Evolutionary conservation across 2,888 invertebrate genomes (phyloP), one percentile per base, ranked within the genome.

Genomic region (Melieria omissa): DNA sequence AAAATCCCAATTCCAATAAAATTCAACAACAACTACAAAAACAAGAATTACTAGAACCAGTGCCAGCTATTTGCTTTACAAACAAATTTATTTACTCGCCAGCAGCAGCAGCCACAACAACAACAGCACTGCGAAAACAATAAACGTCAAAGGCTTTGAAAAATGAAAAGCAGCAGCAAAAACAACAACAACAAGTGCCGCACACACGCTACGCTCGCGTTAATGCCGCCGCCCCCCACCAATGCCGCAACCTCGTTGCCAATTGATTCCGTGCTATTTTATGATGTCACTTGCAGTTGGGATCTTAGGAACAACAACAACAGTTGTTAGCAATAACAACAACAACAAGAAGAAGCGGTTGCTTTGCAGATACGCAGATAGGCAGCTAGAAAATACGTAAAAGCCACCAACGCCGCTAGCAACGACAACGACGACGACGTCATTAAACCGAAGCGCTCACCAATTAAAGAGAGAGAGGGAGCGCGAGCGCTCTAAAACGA

Each of bases 241-340:
- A 57, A 55, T 57, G 46, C n/a, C 44, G 45, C 46, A 46, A 29
- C 57, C 57, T 46, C 45, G 12, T 57, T 57, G 57, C 14, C 45
- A 66, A 66, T 58, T 66, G 47, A 58, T 58, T 57, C 46, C 29
- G 41, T 66, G 58, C 45, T 45, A 47, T 41, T 46, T 66, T 66
- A 41, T 66, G 66, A 66, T 66, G 66, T 66, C 66, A 58, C 47
- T 47, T 47, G 41, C 58, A 66, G 29, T 57, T 58, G 45, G 41
- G 7, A 41, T 42, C 29, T 29, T 3, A 29, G 29, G n/a, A n/a
- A n/a, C 29, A 29, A 29, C 29, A 29, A 29, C 1, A 29, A 29
- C 29, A 29, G 3, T 29, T 29, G 29, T 29, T 29, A 29, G 29
- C 29, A 29, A 29, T 29, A 29, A 29, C 29, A 29, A 29, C 29